Base-by-base conservation (phyloP, 2,797 vertebrate species). In the Erethizon dorsatum region DNA sequence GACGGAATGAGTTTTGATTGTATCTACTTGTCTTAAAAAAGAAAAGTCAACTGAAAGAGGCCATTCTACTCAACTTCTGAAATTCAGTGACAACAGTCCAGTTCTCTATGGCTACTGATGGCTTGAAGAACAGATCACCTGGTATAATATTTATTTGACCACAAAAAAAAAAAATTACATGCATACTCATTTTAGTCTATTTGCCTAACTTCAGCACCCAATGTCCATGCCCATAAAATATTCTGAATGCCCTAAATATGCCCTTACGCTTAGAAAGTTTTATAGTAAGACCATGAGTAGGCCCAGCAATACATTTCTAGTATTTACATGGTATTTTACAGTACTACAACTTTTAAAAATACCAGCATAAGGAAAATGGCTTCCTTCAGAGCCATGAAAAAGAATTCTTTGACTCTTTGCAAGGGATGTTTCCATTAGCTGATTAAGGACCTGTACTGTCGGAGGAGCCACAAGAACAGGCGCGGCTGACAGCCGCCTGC, bases 311-410 rank as follows among this genome's bases (percentile, higher is more conserved):
- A 63, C 9, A 67, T 50, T 80, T 45, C 22, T 18, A 57, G n/a
- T 77, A 69, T 93, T 91, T 83, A 52, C 59, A 33, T 82, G 18
- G 59, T n/a, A 65, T 77, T 96, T 69, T 86, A 80, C 15, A 77
- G 18, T 41, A 83, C 69, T 0, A 41, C 7, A 8, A 28, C 37
- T 91, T 86, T 41, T 41, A 12, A 78, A 96, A 87, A 65, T n/a
- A 67, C 4, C 6, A 67, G 57, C 5, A 47, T 54, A 56, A 69
- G 75, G 15, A 87, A 90, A 88, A 77, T 0, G 75, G 13, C 15
- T 37, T 63, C 77, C 17, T 24, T 75, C 17, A 61, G 83, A 96
- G 45, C 41, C 79, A 73, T 28, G 24, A 80, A 71, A 96, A 92
- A 85, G 13, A 79, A 33, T 33, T 11, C 18, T 37, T 17, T 78